Conservation (phyloP, 2,113 vertebrate genomes). For the Dissostichus mawsoni region DNA sequence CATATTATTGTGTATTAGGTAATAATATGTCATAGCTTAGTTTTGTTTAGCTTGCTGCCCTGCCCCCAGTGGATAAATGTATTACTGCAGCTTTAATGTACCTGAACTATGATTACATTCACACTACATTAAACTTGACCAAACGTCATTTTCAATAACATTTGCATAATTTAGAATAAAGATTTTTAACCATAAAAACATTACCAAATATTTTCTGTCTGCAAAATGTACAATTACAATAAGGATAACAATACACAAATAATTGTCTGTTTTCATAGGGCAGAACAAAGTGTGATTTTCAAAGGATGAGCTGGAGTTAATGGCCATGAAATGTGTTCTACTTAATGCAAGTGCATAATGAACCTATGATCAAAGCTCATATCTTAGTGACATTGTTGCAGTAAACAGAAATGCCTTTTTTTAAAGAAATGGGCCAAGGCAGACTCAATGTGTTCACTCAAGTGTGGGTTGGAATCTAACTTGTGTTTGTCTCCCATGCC, state of each 20-base stretch:
- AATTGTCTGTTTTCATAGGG: background rate
- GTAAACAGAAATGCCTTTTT: conserved; percentile 20
- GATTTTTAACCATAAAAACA: background rate
- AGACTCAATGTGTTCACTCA: background rate
- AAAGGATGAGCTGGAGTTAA: conserved; percentile 22
- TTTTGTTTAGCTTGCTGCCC: too few relatives aligned
- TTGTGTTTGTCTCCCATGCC: conserved; percentile 18
- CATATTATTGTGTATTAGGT: too few relatives aligned
- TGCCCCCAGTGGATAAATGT: too few relatives aligned
- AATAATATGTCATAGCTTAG: too few relatives aligned
- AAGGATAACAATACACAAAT: background rate
- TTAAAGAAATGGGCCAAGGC: conserved; percentile 35
- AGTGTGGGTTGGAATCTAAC: conserved; percentile 5
- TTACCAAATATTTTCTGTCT: too few relatives aligned
- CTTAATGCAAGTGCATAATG: conserved; percentile 23
- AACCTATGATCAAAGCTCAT: conserved; percentile 43
- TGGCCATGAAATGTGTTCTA: conserved; percentile 22
- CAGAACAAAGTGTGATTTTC: conserved; percentile 10
- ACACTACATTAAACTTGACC: background rate
- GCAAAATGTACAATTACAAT: background rate
- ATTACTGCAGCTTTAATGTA: background rate
- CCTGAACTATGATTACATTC: background rate
- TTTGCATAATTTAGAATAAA: background rate
- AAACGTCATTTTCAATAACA: background rate
- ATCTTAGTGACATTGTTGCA: conserved; percentile 26